A percentile compares a stretch with the other conserved stretches of the same genome.
These are phyloP conservation scores for Scaptomyza montana DNA, from an alignment of 1,140 invertebrate genomes.

Conservation along the genomic window DNA sequence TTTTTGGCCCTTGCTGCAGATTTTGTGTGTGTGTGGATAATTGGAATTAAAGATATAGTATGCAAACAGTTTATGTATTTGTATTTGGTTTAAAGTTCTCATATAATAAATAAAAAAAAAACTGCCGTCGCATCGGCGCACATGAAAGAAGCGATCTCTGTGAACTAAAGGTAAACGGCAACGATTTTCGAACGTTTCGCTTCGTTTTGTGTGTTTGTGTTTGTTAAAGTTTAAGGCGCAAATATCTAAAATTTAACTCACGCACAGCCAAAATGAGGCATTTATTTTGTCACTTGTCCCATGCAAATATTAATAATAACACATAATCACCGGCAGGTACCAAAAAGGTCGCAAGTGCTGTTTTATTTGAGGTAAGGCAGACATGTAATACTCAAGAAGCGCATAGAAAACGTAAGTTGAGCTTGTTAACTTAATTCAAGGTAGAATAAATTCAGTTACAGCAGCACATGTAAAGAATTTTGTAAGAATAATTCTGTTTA, in stretches of 20 bases:
- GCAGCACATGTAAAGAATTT: neutral
- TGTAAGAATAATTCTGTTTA: neutral
- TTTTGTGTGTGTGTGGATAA: slow-evolving; percentile 51
- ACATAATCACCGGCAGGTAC: slow-evolving; percentile 49
- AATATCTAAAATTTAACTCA: slow-evolving; percentile 76
- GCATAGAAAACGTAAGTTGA: neutral
- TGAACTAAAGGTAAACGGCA: slow-evolving; percentile 60
- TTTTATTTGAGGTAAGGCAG: slow-evolving; percentile 54
- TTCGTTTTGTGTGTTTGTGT: slow-evolving; percentile 53
- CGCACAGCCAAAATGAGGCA: slow-evolving; percentile 62
- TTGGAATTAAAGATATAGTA: slow-evolving; percentile 78
- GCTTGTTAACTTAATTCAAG: neutral
- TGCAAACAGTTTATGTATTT: slow-evolving; percentile 43
- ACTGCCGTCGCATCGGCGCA: slow-evolving; percentile 46
- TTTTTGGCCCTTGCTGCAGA: slow-evolving; percentile 17
- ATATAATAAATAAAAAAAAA: slow-evolving; percentile 21
- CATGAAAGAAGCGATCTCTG: slow-evolving; percentile 76
- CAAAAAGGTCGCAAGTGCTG: slow-evolving; percentile 45
- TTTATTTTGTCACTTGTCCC: slow-evolving; percentile 77
- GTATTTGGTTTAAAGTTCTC: slow-evolving; percentile 34
- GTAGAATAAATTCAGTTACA: neutral
- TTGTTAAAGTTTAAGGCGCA: slow-evolving; percentile 66
- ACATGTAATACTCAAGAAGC: slow-evolving; percentile 23
- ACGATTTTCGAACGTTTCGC: slow-evolving; percentile 37
- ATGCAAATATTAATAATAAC: slow-evolving; percentile 66